Evolutionary conservation across 2,797 vertebrate genomes (phyloP).

Genomic region (Clarias fuscus): DNA sequence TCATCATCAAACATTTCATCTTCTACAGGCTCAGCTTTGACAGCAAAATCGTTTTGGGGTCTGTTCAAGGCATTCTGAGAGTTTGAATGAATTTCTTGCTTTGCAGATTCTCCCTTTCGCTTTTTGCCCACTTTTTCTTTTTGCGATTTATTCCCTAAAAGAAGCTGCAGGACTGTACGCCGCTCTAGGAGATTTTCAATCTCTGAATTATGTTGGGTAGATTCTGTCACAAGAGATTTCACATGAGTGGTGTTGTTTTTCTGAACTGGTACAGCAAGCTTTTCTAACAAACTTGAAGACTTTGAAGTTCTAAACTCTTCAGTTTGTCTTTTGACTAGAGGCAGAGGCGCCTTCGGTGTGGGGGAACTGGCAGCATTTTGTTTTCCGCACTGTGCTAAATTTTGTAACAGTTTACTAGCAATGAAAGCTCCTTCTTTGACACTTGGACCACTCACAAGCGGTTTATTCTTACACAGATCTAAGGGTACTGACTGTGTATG

Average conservation of each 20-base stretch:
- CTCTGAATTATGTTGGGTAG: conserved; percentile 85
- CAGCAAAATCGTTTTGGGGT: conserved; percentile 81
- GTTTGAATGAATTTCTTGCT: conserved; percentile 74
- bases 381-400: conserved; percentile 92
- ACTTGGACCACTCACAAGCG: conserved; percentile 75
- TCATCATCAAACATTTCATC: conserved; percentile 72
- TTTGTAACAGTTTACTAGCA: conserved; percentile 96
- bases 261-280: conserved; percentile 83
- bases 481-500: conserved; percentile 75
- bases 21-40: conserved; percentile 88
- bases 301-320: conserved; percentile 76
- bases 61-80: conserved; percentile 73
- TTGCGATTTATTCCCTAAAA: conserved; percentile 84
- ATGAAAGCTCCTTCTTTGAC: conserved; percentile 86
- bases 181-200: conserved; percentile 97
- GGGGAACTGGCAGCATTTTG: conserved; percentile 71
- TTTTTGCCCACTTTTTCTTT: conserved; percentile 83
- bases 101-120: conserved; percentile 76
- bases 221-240: conserved; percentile 64
- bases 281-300: conserved; percentile 83
- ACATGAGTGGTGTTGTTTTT: conserved; percentile 77
- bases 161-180: conserved; percentile 93
- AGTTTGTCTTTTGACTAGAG: conserved; percentile 72
- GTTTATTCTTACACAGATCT: conserved; percentile 83
- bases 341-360: conserved; percentile 58